A percentile compares a stretch with the other conserved stretches of the same genome.
These are phyloP conservation scores for Pongo abelii DNA, from an alignment of 2,113 vertebrate species.

Conservation along the genomic window DNA sequence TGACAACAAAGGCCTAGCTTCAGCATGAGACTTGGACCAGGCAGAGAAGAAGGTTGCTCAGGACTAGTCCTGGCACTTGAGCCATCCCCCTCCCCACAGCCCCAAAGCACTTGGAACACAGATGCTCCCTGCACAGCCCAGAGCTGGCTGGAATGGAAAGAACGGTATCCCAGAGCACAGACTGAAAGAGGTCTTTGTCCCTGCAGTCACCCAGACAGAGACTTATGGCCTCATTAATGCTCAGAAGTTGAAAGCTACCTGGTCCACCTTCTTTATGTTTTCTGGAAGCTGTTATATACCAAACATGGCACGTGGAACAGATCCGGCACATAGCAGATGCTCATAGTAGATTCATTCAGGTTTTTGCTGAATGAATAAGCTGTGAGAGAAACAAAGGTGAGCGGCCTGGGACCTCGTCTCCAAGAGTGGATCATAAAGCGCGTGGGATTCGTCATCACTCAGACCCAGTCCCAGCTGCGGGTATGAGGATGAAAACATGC, in stretches of 20 bases:
- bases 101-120: background rate
- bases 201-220: background rate
- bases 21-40: background rate
- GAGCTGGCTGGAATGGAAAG: background rate
- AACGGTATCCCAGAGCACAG: background rate
- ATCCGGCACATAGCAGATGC: background rate
- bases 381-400: background rate
- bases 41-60: background rate
- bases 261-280: background rate
- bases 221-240: background rate
- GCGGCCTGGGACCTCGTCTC: background rate
- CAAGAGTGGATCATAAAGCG: background rate
- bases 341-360: background rate
- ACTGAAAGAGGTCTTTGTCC: background rate
- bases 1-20: background rate
- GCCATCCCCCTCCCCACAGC: background rate
- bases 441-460: background rate
- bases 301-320: background rate
- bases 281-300: background rate
- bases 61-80: background rate
- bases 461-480: background rate
- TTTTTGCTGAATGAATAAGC: background rate
- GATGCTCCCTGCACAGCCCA: background rate
- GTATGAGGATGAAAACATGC: background rate
- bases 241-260: background rate